phyloP scores from a whole-genome alignment of 2,797 vertebrate species.

The Staurois parvus region DNA sequence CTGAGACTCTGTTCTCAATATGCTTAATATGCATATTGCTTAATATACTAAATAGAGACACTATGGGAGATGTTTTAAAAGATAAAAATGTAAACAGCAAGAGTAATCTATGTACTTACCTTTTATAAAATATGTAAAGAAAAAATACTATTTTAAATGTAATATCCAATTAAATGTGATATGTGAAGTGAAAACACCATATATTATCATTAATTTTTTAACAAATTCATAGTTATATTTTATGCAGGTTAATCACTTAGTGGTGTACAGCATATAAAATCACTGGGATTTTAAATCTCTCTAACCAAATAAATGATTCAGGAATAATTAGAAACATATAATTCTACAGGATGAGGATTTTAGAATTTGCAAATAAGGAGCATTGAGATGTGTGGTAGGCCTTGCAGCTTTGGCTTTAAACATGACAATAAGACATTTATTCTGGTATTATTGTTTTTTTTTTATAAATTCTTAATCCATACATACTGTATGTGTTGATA shows the following conservation, averaged over 20 bases:
- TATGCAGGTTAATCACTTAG: conserved; percentile 54
- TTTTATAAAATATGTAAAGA: no score
- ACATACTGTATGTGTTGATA: no score
- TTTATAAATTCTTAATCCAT: not conserved
- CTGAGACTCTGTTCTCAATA: no score
- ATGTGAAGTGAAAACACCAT: conserved; percentile 9
- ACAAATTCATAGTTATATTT: conserved; percentile 33
- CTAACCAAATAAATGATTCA: conserved; percentile 61
- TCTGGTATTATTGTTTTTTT: not conserved
- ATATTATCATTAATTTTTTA: conserved; percentile 25
- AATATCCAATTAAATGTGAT: conserved; percentile 46
- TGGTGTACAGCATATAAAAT: conserved; percentile 53
- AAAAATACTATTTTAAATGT: not conserved
- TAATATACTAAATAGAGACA: no score
- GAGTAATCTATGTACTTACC: no score
- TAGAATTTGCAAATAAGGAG: conserved; percentile 39
- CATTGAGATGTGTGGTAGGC: conserved; percentile 2
- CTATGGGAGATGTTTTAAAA: no score
- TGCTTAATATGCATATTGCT: no score
- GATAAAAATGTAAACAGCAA: no score
- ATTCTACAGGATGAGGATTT: conserved; percentile 58
- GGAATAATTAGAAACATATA: conserved; percentile 61
- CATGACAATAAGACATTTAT: not conserved
- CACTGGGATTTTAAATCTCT: conserved; percentile 45
- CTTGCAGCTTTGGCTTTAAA: not conserved